Evolutionary conservation across 2,888 invertebrate species (phyloP).

Genomic region (Crepidodera aurea): DNA sequence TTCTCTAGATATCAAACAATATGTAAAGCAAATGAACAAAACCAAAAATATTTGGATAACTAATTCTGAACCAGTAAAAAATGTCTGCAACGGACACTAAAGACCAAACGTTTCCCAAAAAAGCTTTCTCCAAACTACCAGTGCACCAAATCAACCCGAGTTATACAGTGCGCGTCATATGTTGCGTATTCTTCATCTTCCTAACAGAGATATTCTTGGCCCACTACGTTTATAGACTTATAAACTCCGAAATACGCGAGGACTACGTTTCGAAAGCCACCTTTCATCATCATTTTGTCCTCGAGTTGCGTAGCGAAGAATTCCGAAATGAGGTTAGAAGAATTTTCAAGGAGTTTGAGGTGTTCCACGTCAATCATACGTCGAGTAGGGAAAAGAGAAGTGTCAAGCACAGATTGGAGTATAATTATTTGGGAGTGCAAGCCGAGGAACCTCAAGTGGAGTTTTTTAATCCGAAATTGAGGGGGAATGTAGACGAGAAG

Average conservation of each 20-base stretch:
- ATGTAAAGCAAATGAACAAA: too few relatives aligned
- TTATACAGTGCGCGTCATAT: constrained; percentile 58
- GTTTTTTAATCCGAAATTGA: constrained; percentile 76
- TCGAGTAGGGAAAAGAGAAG: constrained; percentile 35
- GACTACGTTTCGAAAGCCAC: constrained; percentile 55
- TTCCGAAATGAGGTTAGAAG: constrained; percentile 52
- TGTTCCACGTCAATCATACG: constrained; percentile 15
- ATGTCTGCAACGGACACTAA: constrained; percentile 45
- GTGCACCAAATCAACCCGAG: constrained; percentile 54
- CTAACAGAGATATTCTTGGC: constrained; percentile 59
- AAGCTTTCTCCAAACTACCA: constrained; percentile 38
- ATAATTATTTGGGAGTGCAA: constrained; percentile 51
- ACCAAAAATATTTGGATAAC: too few relatives aligned
- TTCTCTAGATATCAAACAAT: too few relatives aligned
- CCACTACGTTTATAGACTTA: constrained; percentile 58
- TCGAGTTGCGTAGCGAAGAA: constrained; percentile 50
- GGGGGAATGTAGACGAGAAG: constrained; percentile 63
- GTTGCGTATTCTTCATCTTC: constrained; percentile 59
- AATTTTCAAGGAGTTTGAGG: constrained; percentile 49
- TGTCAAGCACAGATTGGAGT: constrained; percentile 39
- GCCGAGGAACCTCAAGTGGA: constrained; percentile 68
- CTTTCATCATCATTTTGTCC: constrained; percentile 52
- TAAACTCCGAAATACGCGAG: constrained; percentile 56
- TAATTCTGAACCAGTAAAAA: constrained; percentile 11
- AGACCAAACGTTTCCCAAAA: constrained; percentile 30